Evolutionary conservation across 1,140 invertebrate species (phyloP).

Genomic region (Brachionus calyciflorus): DNA sequence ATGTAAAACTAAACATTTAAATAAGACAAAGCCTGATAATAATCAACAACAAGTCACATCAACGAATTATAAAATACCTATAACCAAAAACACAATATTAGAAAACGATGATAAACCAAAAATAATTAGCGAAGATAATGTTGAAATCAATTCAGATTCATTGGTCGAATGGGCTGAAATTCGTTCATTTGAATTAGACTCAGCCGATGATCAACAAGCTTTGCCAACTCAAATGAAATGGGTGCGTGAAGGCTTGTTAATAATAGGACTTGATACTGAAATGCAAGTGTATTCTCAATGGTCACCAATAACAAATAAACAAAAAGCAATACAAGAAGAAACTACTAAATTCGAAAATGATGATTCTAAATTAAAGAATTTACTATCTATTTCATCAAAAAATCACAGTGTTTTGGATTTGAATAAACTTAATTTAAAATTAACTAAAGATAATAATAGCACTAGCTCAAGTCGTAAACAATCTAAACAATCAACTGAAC

Average conservation of each 20-base stretch:
- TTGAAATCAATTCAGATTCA: conserved; percentile 50
- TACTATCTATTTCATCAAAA: conserved; percentile 39
- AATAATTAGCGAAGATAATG: conserved; percentile 47
- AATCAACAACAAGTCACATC: not conserved
- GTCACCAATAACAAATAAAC: conserved; percentile 55
- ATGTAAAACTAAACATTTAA: not conserved
- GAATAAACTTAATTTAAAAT: not conserved
- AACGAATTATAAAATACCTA: no score
- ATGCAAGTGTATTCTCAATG: conserved; percentile 99
- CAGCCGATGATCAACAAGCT: conserved; percentile 89
- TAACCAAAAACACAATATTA: no score
- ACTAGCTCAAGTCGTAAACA: not conserved
- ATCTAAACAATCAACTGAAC: not conserved
- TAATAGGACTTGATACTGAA: conserved; percentile 98
- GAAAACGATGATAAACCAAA: not conserved
- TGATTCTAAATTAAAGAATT: not conserved
- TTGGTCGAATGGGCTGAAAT: conserved; percentile 85
- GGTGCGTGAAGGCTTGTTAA: conserved; percentile 93
- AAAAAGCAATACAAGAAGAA: not conserved
- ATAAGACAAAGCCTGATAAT: not conserved
- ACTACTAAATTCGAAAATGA: not conserved
- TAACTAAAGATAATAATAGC: not conserved
- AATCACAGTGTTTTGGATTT: conserved; percentile 43
- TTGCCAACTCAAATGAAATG: conserved; percentile 96
- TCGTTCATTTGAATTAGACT: conserved; percentile 80